Conservation (phyloP, 2,113 vertebrate genomes). For the Arvicanthis niloticus region DNA sequence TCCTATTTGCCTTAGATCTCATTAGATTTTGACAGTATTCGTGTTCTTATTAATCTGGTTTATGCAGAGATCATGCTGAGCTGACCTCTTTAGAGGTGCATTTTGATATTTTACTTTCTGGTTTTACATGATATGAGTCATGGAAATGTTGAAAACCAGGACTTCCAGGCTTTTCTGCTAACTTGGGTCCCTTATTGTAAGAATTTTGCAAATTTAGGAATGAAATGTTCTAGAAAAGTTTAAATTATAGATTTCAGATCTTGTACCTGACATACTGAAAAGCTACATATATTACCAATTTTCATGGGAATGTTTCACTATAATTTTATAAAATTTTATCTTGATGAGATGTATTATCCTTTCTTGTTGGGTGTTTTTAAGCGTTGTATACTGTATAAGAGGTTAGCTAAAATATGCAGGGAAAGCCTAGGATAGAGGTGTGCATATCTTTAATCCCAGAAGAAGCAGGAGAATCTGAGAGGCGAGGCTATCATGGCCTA, state of each 20-base stretch:
- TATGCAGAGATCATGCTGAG: background rate
- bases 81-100: background rate
- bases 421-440: background rate
- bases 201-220: constrained; percentile 12
- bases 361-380: constrained; percentile 11
- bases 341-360: background rate
- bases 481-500: background rate
- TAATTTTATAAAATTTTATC: background rate
- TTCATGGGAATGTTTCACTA: background rate
- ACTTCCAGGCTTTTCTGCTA: background rate
- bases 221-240: background rate
- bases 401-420: background rate
- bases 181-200: background rate
- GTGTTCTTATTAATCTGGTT: background rate
- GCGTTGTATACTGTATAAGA: background rate
- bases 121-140: background rate
- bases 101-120: constrained; percentile 34
- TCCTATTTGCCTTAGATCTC: background rate
- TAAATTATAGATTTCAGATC: background rate
- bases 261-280: background rate
- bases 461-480: background rate
- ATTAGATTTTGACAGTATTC: background rate
- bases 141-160: background rate
- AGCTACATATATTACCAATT: background rate
- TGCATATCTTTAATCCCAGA: background rate